A percentile compares a stretch with the other conserved stretches of the same genome.
Evolutionary conservation across 2,888 invertebrate genomes (phyloP).

Genomic region (Kuschelorhynchus macadamiae): DNA sequence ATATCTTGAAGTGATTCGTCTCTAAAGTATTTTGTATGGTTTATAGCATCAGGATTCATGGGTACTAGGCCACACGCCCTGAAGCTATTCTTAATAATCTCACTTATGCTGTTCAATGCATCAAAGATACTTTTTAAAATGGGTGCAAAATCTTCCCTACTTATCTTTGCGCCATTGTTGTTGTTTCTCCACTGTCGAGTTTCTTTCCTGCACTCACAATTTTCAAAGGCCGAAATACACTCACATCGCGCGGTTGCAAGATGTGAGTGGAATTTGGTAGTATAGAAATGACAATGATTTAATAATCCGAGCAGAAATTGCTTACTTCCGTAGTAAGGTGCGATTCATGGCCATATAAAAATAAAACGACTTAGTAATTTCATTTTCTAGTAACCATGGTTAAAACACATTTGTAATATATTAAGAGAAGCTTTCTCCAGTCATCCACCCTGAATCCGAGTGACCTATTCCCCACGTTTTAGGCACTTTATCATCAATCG

Average conservation of each 20-base stretch:
- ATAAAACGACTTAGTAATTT: slow-evolving; percentile 10
- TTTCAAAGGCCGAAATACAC: slow-evolving; percentile 31
- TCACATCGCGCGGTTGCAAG: slow-evolving; percentile 39
- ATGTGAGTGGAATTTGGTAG: slow-evolving; percentile 39
- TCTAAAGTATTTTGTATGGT: too few species aligned
- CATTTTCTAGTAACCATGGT: slow-evolving; percentile 4
- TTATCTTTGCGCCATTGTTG: background rate
- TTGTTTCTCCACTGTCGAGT: background rate
- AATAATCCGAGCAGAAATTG: slow-evolving; percentile 19
- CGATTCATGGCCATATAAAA: background rate
- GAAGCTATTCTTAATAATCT: slow-evolving; percentile 18
- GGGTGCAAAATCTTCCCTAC: background rate
- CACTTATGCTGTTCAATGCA: slow-evolving; percentile 26
- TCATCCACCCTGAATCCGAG: slow-evolving; percentile 31
- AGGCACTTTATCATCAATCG: too few species aligned
- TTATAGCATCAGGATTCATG: too few species aligned
- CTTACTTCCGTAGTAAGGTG: slow-evolving; percentile 27
- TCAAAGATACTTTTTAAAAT: background rate
- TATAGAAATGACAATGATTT: slow-evolving; percentile 31
- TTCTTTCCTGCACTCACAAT: slow-evolving; percentile 23
- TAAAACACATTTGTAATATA: slow-evolving; percentile 35
- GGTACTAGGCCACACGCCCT: slow-evolving; percentile 25
- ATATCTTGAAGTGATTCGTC: too few species aligned
- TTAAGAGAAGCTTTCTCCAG: slow-evolving; percentile 27
- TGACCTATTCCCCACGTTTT: too few species aligned